phyloP scores from a whole-genome alignment of 2,113 vertebrate species.

The Isurus oxyrinchus region DNA sequence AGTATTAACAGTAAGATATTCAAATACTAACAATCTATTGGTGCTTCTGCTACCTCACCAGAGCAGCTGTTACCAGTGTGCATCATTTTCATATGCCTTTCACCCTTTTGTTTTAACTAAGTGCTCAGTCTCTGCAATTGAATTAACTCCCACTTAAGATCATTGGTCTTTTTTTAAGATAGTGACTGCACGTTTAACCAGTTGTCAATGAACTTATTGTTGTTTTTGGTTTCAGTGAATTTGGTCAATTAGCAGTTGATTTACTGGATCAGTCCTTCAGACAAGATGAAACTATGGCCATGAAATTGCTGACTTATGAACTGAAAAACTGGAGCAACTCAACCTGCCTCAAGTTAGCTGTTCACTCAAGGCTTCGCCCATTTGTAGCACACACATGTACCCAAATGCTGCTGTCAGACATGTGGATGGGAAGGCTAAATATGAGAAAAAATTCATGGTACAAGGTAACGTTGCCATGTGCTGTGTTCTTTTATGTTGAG shows the following conservation, averaged over 20 bases:
- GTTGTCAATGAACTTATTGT: background rate
- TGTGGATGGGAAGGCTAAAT: constrained; percentile 99
- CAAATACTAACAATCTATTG: background rate
- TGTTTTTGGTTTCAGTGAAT: constrained; percentile 67
- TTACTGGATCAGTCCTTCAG: constrained; percentile 91
- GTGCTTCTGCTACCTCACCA: background rate
- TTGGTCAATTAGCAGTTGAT: constrained; percentile 89
- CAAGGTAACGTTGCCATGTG: constrained; percentile 67
- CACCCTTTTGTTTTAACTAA: background rate
- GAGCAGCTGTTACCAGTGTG: background rate
- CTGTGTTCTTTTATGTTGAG: background rate
- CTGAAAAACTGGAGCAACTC: constrained; percentile 99
- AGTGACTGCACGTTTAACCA: background rate
- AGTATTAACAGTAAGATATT: background rate
- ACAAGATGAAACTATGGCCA: constrained; percentile 97
- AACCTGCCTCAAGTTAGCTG: constrained; percentile 91
- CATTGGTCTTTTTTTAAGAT: background rate
- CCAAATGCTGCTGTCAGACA: constrained; percentile 92
- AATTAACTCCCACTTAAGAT: background rate
- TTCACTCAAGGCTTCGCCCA: constrained; percentile 84
- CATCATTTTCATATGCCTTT: background rate
- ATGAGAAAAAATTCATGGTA: constrained; percentile 99
- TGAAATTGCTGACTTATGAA: constrained; percentile 96
- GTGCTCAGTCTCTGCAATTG: background rate
- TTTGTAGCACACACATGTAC: constrained; percentile 97